phyloP scores from a whole-genome alignment of 2,797 vertebrate genomes.

The Orestias chungarensis region DNA sequence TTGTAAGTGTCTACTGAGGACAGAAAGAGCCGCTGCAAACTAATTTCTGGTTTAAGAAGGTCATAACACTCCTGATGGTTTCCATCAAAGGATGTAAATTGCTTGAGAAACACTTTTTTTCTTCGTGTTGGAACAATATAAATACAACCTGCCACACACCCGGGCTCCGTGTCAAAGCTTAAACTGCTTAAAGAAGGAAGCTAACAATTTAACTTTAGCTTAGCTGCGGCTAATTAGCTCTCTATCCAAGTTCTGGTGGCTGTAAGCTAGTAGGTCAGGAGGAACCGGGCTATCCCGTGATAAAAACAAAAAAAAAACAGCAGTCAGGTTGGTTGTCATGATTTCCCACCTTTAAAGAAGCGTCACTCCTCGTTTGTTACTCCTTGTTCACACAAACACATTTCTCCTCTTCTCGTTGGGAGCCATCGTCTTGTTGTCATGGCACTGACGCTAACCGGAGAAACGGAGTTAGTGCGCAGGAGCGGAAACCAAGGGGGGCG shows the following conservation, averaged over 20 bases:
- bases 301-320: neutral
- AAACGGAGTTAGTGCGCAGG: constrained; percentile 57
- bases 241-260: constrained; percentile 36
- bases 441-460: constrained; percentile 71
- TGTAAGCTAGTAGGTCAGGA: constrained; percentile 15
- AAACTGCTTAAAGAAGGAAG: neutral
- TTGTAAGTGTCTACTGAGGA: neutral
- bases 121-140: neutral
- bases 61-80: constrained; percentile 12
- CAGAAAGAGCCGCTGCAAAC: neutral
- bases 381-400: constrained; percentile 49
- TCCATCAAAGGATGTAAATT: neutral
- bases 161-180: neutral
- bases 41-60: neutral
- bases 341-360: constrained; percentile 38
- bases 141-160: neutral
- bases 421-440: constrained; percentile 83
- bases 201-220: constrained; percentile 65
- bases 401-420: constrained; percentile 51
- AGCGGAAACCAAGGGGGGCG: constrained; percentile 24
- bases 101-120: neutral
- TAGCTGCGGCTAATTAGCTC: constrained; percentile 59
- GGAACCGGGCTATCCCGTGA: no score
- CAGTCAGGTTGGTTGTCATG: neutral
- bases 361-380: constrained; percentile 8